These are phyloP conservation scores for Conus canariensis DNA, from an alignment of 2,888 invertebrate species.

Conservation along the genomic window DNA sequence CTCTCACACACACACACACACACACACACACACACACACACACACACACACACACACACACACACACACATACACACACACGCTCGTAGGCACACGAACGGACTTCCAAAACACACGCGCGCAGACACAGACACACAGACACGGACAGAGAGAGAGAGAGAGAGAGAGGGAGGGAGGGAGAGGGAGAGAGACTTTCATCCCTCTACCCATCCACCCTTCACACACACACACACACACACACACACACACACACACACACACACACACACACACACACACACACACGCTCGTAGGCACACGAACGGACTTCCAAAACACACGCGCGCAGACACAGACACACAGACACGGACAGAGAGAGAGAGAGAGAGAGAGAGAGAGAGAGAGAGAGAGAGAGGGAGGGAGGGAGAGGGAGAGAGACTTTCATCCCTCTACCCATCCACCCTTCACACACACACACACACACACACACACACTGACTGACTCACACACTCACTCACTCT, in stretches of 20 bases:
- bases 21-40: too few relatives aligned
- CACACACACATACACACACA: slow-evolving; percentile 15
- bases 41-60: background rate
- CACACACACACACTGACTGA: background rate
- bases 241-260: slow-evolving; percentile 22
- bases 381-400: too few relatives aligned
- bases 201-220: too few relatives aligned
- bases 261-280: slow-evolving; percentile 5
- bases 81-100: background rate
- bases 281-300: background rate
- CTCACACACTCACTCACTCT: too few relatives aligned
- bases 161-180: too few relatives aligned
- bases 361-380: background rate
- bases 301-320: background rate
- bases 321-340: slow-evolving; percentile 9
- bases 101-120: background rate
- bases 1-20: slow-evolving; percentile 13
- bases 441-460: background rate
- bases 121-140: too few relatives aligned
- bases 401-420: too few relatives aligned
- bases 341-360: background rate
- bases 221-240: slow-evolving; percentile 27
- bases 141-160: too few relatives aligned
- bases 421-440: too few relatives aligned
- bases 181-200: too few relatives aligned